Conservation (phyloP, 2,797 vertebrate genomes). For the Cephalopachus bancanus region DNA sequence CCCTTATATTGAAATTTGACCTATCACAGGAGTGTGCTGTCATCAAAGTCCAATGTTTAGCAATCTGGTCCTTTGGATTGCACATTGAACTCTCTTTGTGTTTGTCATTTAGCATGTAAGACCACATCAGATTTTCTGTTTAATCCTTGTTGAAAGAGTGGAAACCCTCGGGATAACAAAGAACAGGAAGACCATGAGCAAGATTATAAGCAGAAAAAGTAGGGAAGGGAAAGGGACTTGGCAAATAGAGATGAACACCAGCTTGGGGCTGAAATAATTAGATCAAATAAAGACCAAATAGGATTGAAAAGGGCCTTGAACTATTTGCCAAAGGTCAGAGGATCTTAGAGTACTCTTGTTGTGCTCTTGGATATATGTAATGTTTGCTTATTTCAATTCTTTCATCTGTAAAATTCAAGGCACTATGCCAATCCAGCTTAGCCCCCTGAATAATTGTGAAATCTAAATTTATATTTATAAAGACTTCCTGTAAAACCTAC, state of each 20-base stretch:
- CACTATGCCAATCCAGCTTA: not conserved
- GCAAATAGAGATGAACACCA: not conserved
- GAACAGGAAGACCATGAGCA: not conserved
- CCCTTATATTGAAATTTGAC: not conserved
- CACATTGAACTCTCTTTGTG: not conserved
- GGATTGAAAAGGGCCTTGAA: not conserved
- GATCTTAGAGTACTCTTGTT: not conserved
- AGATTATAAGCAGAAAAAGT: not conserved
- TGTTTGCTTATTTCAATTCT: not conserved
- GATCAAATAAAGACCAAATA: not conserved
- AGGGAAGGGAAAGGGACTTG: not conserved
- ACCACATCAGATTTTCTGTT: not conserved
- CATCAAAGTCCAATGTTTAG: not conserved
- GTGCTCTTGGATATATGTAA: not conserved
- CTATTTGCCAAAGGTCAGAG: not conserved
- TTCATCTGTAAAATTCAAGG: not conserved
- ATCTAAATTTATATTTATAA: not conserved
- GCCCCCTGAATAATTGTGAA: not conserved
- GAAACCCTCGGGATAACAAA: not conserved
- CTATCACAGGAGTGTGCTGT: not conserved
- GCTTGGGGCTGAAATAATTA: not conserved
- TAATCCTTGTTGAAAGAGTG: not conserved
- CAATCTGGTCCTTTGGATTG: not conserved
- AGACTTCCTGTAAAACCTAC: not conserved
- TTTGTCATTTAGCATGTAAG: not conserved